These are phyloP conservation scores for Fragum sueziense DNA, from an alignment of 2,888 invertebrate genomes.

Conservation along the genomic window DNA sequence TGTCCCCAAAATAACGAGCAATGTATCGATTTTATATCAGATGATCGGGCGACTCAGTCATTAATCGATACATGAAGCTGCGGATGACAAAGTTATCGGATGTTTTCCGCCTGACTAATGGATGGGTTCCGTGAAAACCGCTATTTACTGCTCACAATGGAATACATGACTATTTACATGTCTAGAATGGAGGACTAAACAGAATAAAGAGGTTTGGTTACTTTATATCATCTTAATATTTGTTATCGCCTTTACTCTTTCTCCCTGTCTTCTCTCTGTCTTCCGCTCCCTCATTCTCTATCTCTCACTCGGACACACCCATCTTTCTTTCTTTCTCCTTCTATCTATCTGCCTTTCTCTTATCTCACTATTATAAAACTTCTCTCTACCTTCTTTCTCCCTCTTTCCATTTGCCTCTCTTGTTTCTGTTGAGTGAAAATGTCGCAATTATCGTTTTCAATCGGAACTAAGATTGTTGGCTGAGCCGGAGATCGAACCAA, in stretches of 20 bases:
- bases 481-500: too few species aligned
- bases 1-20: neutral
- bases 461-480: too few species aligned
- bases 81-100: neutral
- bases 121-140: neutral
- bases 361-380: constrained; percentile 20
- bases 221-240: too few species aligned
- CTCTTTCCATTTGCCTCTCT: too few species aligned
- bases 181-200: neutral
- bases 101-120: neutral
- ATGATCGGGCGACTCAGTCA: neutral
- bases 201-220: too few species aligned
- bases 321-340: constrained; percentile 3
- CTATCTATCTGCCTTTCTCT: constrained; percentile 21
- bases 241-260: too few species aligned
- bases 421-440: too few species aligned
- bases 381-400: neutral
- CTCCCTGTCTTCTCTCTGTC: constrained; percentile 31
- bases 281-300: constrained; percentile 24
- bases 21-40: neutral
- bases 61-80: neutral
- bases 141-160: too few species aligned
- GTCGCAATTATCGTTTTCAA: too few species aligned
- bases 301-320: constrained; percentile 17
- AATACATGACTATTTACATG: neutral